A percentile compares a stretch with the other conserved stretches of the same genome.
These are phyloP conservation scores for Ariolimax columbianus DNA, from an alignment of 2,888 invertebrate species.

Conservation along the genomic window DNA sequence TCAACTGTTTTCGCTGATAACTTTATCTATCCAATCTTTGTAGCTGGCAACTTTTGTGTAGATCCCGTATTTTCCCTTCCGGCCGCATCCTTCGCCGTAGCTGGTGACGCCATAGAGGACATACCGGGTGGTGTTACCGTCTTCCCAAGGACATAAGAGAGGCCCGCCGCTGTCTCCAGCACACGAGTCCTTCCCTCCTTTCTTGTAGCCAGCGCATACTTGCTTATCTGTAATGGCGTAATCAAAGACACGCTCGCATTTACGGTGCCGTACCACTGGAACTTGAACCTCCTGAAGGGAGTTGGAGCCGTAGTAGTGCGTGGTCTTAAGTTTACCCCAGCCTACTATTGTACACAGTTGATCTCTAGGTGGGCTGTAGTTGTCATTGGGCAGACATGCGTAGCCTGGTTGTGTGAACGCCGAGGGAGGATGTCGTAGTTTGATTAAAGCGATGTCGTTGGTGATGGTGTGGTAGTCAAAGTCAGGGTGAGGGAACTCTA, in stretches of 20 bases:
- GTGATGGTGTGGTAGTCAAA: constrained; percentile 93
- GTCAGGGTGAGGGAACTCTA: constrained; percentile 88
- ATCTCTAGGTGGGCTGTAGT: constrained; percentile 77
- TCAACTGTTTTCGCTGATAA: constrained; percentile 53
- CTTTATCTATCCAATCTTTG: constrained; percentile 86
- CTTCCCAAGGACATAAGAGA: constrained; percentile 81
- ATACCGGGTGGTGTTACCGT: constrained; percentile 72
- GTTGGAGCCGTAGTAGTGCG: constrained; percentile 89
- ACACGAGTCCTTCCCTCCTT: constrained; percentile 92
- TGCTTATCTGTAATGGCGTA: constrained; percentile 91
- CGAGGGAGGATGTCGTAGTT: constrained; percentile 89
- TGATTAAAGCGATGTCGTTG: constrained; percentile 92
- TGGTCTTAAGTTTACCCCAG: constrained; percentile 89
- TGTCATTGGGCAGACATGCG: constrained; percentile 88
- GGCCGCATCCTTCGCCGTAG: constrained; percentile 96
- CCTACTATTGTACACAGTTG: constrained; percentile 92
- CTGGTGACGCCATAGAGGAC: constrained; percentile 92
- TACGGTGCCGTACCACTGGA: constrained; percentile 88
- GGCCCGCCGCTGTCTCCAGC: constrained; percentile 92
- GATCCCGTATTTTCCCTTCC: constrained; percentile 93
- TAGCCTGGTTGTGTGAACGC: constrained; percentile 92
- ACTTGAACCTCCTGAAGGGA: constrained; percentile 92
- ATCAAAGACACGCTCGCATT: constrained; percentile 89
- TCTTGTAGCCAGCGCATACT: constrained; percentile 92
- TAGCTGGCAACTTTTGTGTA: constrained; percentile 93